phyloP scores from a whole-genome alignment of 2,113 vertebrate genomes.

The Vulpes vulpes region DNA sequence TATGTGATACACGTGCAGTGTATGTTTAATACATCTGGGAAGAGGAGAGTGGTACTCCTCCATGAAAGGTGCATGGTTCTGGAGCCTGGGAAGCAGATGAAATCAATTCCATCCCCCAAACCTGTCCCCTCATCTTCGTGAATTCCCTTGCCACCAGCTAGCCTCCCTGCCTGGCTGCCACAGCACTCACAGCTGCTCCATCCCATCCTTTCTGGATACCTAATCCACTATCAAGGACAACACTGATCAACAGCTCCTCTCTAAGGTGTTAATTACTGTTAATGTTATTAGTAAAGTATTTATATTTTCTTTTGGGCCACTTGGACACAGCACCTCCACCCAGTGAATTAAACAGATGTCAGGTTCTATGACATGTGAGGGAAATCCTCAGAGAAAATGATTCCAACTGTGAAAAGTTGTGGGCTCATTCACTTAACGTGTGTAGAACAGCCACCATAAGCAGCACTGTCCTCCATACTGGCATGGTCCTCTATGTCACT shows the following conservation, averaged over 20 bases:
- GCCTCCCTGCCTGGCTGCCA: background rate
- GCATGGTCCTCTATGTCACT: background rate
- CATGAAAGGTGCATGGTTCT: background rate
- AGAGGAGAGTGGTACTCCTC: background rate
- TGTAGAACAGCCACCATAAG: background rate
- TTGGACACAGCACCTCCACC: background rate
- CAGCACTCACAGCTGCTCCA: background rate
- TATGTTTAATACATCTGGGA: background rate
- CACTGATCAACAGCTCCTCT: background rate
- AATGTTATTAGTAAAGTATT: background rate
- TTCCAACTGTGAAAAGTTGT: slow-evolving; percentile 7
- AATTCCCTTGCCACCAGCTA: background rate
- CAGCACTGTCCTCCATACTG: background rate
- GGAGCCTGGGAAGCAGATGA: background rate
- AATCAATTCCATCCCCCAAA: background rate
- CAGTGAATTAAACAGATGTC: slow-evolving; percentile 31
- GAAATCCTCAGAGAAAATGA: background rate
- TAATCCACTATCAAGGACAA: background rate
- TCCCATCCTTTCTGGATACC: background rate
- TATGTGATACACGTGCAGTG: background rate
- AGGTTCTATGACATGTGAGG: background rate
- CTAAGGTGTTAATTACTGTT: background rate
- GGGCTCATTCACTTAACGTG: background rate
- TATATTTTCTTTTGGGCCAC: background rate
- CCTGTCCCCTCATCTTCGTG: background rate